Evolutionary conservation across 2,888 invertebrate genomes (phyloP).

Genomic region (Horisme vitalbata): DNA sequence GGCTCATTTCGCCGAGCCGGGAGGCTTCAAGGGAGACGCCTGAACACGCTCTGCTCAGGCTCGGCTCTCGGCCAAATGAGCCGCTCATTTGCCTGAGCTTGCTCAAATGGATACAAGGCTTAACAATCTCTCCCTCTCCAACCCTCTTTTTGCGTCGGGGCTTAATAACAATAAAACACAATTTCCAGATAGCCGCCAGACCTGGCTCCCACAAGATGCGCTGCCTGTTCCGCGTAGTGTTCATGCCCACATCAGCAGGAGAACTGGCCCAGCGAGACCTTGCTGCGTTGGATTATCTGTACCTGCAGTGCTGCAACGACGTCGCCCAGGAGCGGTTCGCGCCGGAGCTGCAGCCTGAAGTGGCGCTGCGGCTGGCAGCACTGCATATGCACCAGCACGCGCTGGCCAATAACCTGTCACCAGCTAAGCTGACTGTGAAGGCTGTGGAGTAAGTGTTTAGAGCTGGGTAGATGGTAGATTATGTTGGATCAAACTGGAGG

Average conservation of each 20-base stretch:
- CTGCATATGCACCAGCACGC: conserved; percentile 96
- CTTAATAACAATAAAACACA: neutral
- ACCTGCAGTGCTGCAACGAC: conserved; percentile 96
- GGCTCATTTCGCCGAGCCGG: no score
- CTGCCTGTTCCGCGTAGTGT: conserved; percentile 94
- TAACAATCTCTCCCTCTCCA: no score
- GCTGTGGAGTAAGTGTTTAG: conserved; percentile 89
- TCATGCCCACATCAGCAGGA: conserved; percentile 93
- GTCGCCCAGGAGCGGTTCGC: conserved; percentile 95
- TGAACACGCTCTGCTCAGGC: no score
- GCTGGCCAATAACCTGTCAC: conserved; percentile 89
- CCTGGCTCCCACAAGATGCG: conserved; percentile 95
- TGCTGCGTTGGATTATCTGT: conserved; percentile 94
- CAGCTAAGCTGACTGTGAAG: conserved; percentile 92
- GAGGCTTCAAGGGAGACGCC: no score
- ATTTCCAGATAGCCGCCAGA: conserved; percentile 90
- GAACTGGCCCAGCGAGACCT: conserved; percentile 92
- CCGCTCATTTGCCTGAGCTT: no score
- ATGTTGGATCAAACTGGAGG: no score
- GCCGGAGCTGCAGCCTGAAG: conserved; percentile 92
- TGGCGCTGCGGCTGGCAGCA: conserved; percentile 92
- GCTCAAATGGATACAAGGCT: no score
- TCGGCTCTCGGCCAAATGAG: no score
- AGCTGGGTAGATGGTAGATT: no score
- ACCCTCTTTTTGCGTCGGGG: no score